Conservation (phyloP, 2,797 vertebrate species). For the Eulemur albifrons region DNA sequence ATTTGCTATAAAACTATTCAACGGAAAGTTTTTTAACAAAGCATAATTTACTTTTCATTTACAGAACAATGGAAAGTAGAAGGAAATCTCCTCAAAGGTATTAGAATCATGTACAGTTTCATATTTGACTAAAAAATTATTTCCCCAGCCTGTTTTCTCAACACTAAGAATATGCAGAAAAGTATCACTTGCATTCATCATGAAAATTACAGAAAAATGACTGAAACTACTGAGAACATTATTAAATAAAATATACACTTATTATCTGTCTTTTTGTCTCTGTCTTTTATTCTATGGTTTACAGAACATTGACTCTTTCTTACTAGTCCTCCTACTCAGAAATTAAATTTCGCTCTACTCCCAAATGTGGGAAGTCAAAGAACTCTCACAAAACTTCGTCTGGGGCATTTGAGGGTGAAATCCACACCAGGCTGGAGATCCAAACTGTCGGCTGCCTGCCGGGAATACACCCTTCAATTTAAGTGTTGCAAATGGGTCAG, state of each 20-base stretch:
- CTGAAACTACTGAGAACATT: constrained; percentile 60
- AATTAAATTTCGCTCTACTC: constrained; percentile 70
- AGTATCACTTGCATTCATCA: constrained; percentile 70
- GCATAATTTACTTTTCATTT: constrained; percentile 82
- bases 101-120: constrained; percentile 74
- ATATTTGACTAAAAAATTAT: constrained; percentile 78
- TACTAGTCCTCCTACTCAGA: constrained; percentile 54
- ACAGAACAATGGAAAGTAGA: constrained; percentile 75
- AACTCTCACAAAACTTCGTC: constrained; percentile 47
- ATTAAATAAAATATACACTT: constrained; percentile 77
- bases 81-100: constrained; percentile 76
- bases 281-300: constrained; percentile 69
- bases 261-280: constrained; percentile 71
- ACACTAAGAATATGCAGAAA: constrained; percentile 68
- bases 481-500: background rate
- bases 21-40: constrained; percentile 74
- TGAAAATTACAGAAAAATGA: constrained; percentile 76
- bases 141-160: constrained; percentile 78
- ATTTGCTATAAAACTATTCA: constrained; percentile 77
- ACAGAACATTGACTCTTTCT: constrained; percentile 68
- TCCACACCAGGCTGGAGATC: constrained; percentile 3
- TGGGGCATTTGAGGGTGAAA: constrained; percentile 69
- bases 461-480: constrained; percentile 18
- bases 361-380: constrained; percentile 59
- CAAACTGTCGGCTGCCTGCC: background rate